Percentiles rank a stretch among this genome's conserved stretches.
phyloP scores from a whole-genome alignment of 2,113 vertebrate species.

The Hydrochoerus hydrochaeris region DNA sequence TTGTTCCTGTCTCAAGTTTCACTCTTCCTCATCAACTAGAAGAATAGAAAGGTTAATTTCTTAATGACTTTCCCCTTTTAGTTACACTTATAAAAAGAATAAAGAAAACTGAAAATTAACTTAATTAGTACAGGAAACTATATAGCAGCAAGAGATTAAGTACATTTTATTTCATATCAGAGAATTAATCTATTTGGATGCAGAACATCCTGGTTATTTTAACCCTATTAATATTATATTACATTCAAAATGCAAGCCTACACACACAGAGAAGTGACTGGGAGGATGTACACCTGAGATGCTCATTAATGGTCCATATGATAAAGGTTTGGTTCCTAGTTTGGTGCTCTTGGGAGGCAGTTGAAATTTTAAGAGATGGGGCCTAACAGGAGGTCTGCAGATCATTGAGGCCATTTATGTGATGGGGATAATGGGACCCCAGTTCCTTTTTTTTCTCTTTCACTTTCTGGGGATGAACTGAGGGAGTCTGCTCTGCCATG shows the following conservation, averaged over 20 bases:
- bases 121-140: slow-evolving; percentile 30
- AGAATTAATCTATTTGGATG: slow-evolving; percentile 21
- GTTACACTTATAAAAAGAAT: background rate
- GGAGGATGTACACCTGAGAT: background rate
- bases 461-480: background rate
- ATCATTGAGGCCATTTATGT: too few relatives aligned
- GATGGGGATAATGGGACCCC: background rate
- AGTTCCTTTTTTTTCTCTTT: background rate
- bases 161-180: slow-evolving; percentile 30
- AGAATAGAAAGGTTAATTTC: background rate
- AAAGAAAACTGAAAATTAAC: slow-evolving; percentile 50
- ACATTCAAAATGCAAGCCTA: background rate
- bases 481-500: background rate
- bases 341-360: background rate
- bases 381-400: background rate
- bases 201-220: background rate
- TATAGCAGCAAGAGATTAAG: slow-evolving; percentile 19
- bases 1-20: background rate
- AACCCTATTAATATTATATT: background rate
- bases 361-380: background rate
- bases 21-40: background rate
- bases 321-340: background rate
- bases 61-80: slow-evolving; percentile 19
- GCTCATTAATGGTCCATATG: too few relatives aligned
- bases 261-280: background rate